These are phyloP conservation scores for Pyxicephalus adspersus DNA, from an alignment of 2,113 vertebrate genomes.

Conservation along the genomic window DNA sequence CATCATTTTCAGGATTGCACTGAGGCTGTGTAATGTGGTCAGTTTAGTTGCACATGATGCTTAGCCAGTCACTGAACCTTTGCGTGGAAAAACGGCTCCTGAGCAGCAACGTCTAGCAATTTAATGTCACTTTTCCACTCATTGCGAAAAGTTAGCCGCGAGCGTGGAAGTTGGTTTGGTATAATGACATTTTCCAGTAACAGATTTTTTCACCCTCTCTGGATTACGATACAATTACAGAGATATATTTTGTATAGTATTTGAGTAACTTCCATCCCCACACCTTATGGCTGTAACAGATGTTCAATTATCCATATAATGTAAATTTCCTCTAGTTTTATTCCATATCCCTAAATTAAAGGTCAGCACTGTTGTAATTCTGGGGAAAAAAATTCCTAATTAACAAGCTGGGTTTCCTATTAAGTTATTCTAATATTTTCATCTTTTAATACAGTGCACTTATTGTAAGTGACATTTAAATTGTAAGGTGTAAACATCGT, in stretches of 20 bases:
- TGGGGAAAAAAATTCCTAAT: constrained; percentile 27
- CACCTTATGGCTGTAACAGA: constrained; percentile 48
- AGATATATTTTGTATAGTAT: constrained; percentile 47
- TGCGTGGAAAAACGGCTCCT: too few relatives aligned
- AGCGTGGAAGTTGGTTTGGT: not conserved
- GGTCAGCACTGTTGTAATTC: constrained; percentile 42
- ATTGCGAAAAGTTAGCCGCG: constrained; percentile 1
- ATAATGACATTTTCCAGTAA: constrained; percentile 32
- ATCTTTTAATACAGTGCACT: constrained; percentile 25
- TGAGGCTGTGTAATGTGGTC: too few relatives aligned
- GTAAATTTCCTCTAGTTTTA: constrained; percentile 49
- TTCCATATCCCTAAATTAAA: constrained; percentile 45
- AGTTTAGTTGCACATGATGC: too few relatives aligned
- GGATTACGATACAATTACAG: constrained; percentile 51
- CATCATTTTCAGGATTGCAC: too few relatives aligned
- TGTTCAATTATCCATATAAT: constrained; percentile 55
- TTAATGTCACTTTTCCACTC: not conserved
- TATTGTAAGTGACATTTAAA: constrained; percentile 18
- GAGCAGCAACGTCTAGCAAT: not conserved
- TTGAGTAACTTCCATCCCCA: constrained; percentile 46
- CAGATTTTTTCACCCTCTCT: constrained; percentile 26
- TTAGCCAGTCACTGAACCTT: too few relatives aligned
- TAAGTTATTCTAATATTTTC: constrained; percentile 36
- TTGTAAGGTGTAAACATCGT: constrained; percentile 25
- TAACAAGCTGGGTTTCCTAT: constrained; percentile 28